Conservation (phyloP, 1,140 invertebrate species). For the Rhopalosiphum maidis region DNA sequence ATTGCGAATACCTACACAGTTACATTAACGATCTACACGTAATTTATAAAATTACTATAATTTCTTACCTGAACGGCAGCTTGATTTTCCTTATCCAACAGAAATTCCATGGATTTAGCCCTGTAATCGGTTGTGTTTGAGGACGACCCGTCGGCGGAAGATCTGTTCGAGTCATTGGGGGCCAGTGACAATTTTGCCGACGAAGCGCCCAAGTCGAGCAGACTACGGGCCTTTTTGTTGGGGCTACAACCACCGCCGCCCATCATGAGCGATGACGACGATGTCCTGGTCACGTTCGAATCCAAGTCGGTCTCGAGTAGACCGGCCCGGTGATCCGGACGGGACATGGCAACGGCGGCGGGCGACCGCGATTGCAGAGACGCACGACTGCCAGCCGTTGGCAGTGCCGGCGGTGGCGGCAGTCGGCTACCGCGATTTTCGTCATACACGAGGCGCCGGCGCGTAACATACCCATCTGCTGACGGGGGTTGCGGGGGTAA, state of each 20-base stretch:
- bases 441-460: conserved; percentile 58
- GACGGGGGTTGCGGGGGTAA: conserved; percentile 57
- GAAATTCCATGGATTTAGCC: conserved; percentile 91
- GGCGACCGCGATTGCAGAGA: conserved; percentile 58
- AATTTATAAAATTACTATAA: background rate
- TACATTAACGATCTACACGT: background rate
- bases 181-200: conserved; percentile 59
- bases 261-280: conserved; percentile 40
- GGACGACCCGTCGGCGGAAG: conserved; percentile 60
- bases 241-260: conserved; percentile 58
- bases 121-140: conserved; percentile 64
- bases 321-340: conserved; percentile 61
- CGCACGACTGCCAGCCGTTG: conserved; percentile 56
- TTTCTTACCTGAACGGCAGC: conserved; percentile 74
- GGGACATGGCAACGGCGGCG: conserved; percentile 59
- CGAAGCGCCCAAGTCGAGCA: conserved; percentile 74
- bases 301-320: conserved; percentile 85
- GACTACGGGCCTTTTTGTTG: conserved; percentile 72
- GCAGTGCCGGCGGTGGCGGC: conserved; percentile 64
- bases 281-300: conserved; percentile 68
- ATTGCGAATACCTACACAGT: background rate
- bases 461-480: conserved; percentile 56
- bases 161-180: conserved; percentile 60
- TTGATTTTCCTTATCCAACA: conserved; percentile 87
- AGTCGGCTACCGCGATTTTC: conserved; percentile 59